Base-by-base conservation (phyloP, 2,797 vertebrate genomes). In the Alcedo quadribrachys region DNA sequence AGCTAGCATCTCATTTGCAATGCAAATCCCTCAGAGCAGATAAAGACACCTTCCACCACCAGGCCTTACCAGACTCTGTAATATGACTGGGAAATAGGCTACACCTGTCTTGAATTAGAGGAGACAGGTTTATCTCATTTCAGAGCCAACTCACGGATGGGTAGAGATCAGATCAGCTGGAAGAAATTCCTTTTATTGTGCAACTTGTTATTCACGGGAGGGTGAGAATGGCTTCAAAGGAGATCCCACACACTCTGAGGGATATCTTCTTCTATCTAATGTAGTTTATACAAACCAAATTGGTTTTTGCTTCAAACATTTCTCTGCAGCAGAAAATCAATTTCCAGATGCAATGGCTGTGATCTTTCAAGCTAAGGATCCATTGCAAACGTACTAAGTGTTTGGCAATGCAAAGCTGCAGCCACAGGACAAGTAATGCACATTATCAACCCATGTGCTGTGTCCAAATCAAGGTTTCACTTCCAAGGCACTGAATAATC, bases 201-300 rank as follows among this genome's bases (percentile, higher is more conserved):
- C 8, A 33, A 88, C 91, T 91, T 93, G 93, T 89, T 96, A 95
- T 92, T 96, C 25, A 35, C 1, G 1, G 86, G 83, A 77, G 73
- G 67, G 82, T 65, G 81, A 85, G 87, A 95, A 86, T 5, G 4
- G 77, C 78, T 95, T 96, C 92, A 92, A 51, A 93, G 91, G 82
- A 87, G 95, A 95, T 95, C 76, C 40, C 0, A 0, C 33, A 32
- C 40, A 87, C 54, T 73, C 86, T 53, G 80, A 91, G 92, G 86
- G 84, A 66, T 93, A 95, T 93, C 89, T 92, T 89, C 71, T 96
- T 90, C 67, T 89, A 92, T 77, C 89, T 95, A 93, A 92, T 58
- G 75, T 53, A 93, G 86, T 95, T 96, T 93, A 90, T 95, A 95
- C 69, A 93, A 94, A 93, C 86, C 78, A 96, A 96, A 97, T 95